Evolutionary conservation across 1,140 invertebrate genomes (phyloP).

Genomic region (Holotrichia oblita): DNA sequence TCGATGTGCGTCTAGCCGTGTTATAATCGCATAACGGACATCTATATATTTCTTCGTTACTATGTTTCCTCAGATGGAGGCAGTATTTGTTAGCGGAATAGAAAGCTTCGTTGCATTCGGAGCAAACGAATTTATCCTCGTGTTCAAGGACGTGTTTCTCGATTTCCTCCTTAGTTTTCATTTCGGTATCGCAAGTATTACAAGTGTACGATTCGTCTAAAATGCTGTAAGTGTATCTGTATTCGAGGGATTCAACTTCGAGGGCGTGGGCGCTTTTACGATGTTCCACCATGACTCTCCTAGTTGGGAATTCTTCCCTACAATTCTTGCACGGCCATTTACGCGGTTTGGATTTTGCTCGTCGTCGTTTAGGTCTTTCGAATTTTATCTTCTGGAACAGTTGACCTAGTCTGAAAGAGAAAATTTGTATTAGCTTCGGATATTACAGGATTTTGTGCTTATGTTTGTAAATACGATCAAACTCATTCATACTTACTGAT

Average conservation of each 20-base stretch:
- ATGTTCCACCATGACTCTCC: conserved; percentile 29
- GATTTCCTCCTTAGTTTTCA: conserved; percentile 50
- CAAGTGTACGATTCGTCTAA: conserved; percentile 50
- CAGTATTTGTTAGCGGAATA: conserved; percentile 7
- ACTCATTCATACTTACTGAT: no score
- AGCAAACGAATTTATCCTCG: conserved; percentile 50
- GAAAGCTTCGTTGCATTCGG: conserved; percentile 45
- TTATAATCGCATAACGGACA: conserved; percentile 52
- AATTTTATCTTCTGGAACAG: background rate
- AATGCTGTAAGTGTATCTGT: conserved; percentile 51
- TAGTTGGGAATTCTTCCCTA: conserved; percentile 40
- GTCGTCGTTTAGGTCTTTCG: background rate
- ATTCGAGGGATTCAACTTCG: conserved; percentile 34
- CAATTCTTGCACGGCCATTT: conserved; percentile 51
- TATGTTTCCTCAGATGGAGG: background rate
- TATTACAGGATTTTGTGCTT: no score
- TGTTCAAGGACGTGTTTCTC: conserved; percentile 52
- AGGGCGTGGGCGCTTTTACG: conserved; percentile 14
- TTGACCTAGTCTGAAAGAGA: background rate
- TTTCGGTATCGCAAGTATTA: conserved; percentile 53
- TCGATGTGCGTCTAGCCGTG: conserved; percentile 47
- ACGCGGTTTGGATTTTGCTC: background rate
- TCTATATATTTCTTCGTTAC: background rate
- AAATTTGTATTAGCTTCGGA: background rate
- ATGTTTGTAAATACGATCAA: no score